These are phyloP conservation scores for Sphenodon punctatus DNA, from an alignment of 2,797 vertebrate genomes.

Conservation along the genomic window DNA sequence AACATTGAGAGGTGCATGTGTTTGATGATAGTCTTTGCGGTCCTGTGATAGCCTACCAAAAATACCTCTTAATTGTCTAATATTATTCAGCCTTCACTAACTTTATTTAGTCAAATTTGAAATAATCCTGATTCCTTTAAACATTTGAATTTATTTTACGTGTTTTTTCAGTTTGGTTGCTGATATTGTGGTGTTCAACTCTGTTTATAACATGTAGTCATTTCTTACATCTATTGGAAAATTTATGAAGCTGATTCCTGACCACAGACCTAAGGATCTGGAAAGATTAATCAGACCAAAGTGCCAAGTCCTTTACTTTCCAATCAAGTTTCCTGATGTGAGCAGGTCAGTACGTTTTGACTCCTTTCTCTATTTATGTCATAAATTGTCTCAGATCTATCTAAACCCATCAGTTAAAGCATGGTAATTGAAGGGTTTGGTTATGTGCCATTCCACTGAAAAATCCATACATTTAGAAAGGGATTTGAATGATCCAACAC, in stretches of 20 bases:
- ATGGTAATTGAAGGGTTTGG: slow-evolving; percentile 41
- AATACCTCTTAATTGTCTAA: neutral
- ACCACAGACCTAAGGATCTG: slow-evolving; percentile 89
- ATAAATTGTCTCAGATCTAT: slow-evolving; percentile 54
- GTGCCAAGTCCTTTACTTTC: slow-evolving; percentile 89
- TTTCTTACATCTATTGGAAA: slow-evolving; percentile 85
- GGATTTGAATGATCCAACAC: slow-evolving; percentile 38
- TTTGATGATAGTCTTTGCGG: neutral
- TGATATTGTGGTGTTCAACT: slow-evolving; percentile 92
- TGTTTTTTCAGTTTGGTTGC: slow-evolving; percentile 84
- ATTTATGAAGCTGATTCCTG: slow-evolving; percentile 93
- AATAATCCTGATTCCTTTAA: neutral
- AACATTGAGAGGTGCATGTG: neutral
- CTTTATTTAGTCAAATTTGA: neutral
- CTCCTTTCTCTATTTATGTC: slow-evolving; percentile 31
- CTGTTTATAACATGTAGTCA: slow-evolving; percentile 93
- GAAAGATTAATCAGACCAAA: slow-evolving; percentile 88
- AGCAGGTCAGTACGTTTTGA: slow-evolving; percentile 82
- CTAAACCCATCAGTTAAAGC: slow-evolving; percentile 44
- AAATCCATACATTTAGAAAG: slow-evolving; percentile 28
- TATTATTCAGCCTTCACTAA: too few relatives aligned
- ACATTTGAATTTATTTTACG: slow-evolving; percentile 36
- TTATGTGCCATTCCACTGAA: slow-evolving; percentile 30
- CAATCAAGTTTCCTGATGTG: slow-evolving; percentile 88
- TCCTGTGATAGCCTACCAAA: neutral